Evolutionary conservation across 2,888 invertebrate species (phyloP), one percentile per base, ranked within the genome.

Genomic region (Calephelis perditalis): DNA sequence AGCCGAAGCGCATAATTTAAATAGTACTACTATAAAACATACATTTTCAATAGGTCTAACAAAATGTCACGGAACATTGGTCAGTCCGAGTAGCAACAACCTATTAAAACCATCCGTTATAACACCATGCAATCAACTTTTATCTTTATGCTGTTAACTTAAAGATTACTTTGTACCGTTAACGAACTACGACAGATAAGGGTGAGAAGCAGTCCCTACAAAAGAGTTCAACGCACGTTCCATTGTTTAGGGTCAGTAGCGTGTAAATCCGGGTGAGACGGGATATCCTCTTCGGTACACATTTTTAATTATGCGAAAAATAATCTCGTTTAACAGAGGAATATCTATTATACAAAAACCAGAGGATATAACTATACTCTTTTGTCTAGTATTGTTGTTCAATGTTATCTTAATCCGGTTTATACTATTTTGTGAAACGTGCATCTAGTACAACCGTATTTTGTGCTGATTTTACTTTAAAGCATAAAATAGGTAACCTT

Each of bases 201-300:
- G 67, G 67, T 65, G 63, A 63, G 62, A 59, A 62, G 62, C 60
- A 67, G 81, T 85, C 86, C 87, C 83, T 88, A 84, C 75, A 87
- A 89, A 90, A 89, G 90, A 89, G 88, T 90, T 90, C 89, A 90
- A 90, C 88, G 89, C 86, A 83, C 88, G 82, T 77, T 69, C 70
- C 80, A 81, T 83, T 86, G 82, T 84, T 76, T 75, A 74, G 70
- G 76, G 67, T 72, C 81, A 77, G 72, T 81, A 76, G 73, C 74
- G 82, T 82, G 81, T 78, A 79, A 74, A 82, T 72, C 60, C 59
- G 46, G 56, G 75, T 75, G 70, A 72, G 73, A 71, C 78, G 76
- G 78, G 77, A 74, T 71, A 71, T 72, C 70, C 70, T 68, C 57
- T 44, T 26, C 45, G 60, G 57, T 55, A 45, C 60, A 61, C 56